phyloP scores from a whole-genome alignment of 2,888 invertebrate species.

The Arrhopalites spinosus region DNA sequence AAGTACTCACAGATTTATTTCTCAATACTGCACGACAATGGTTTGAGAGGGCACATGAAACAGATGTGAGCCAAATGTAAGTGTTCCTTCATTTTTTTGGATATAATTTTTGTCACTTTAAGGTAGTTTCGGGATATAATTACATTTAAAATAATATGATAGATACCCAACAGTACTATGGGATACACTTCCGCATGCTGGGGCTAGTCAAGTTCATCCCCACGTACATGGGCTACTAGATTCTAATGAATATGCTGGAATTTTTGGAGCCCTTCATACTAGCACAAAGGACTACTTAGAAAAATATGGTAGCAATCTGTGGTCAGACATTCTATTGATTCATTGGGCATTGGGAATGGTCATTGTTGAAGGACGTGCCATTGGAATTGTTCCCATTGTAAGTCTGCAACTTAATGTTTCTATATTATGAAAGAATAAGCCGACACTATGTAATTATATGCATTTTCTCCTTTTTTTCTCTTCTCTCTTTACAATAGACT shows the following conservation, averaged over 20 bases:
- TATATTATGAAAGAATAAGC: background rate
- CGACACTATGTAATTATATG: background rate
- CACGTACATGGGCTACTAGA: constrained; percentile 60
- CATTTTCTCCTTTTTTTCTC: constrained; percentile 22
- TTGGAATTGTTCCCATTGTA: constrained; percentile 59
- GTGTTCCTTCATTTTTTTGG: background rate
- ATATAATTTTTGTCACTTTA: background rate
- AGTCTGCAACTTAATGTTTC: constrained; percentile 29
- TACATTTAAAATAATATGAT: constrained; percentile 9
- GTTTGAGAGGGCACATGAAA: constrained; percentile 58
- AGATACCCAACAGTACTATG: constrained; percentile 60
- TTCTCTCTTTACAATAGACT: no score
- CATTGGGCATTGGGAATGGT: constrained; percentile 59
- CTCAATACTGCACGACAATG: constrained; percentile 58
- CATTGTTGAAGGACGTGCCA: constrained; percentile 57
- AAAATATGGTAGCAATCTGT: constrained; percentile 57
- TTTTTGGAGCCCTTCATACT: constrained; percentile 58
- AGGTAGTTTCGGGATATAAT: constrained; percentile 35
- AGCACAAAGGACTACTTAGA: constrained; percentile 58
- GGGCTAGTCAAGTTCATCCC: constrained; percentile 62
- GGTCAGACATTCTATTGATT: constrained; percentile 58
- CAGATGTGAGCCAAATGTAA: constrained; percentile 54
- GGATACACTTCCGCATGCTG: constrained; percentile 61
- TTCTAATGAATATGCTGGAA: constrained; percentile 59
- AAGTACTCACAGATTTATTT: constrained; percentile 59